Evolutionary conservation across 2,888 invertebrate species (phyloP), one percentile per base, ranked within the genome.

Genomic region (Eupithecia tripunctaria): DNA sequence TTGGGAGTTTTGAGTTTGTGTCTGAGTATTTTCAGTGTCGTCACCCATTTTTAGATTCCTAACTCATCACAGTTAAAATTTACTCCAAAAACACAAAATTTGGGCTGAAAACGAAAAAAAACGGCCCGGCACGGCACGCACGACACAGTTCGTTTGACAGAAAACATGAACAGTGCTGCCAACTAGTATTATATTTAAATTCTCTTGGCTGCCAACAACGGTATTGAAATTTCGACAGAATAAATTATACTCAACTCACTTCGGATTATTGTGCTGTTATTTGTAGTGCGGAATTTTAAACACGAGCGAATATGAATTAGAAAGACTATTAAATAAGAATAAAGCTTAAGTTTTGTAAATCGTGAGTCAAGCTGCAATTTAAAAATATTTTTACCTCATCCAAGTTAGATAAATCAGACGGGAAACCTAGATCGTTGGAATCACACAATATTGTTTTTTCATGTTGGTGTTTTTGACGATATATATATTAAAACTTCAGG

Each of bases 1-100:
- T 81, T 93, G 91, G 0, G 94, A 94, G 72, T 89, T 91, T 80
- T 94, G 94, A 0, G 94, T 93, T 82, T 95, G 95, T 0, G 94
- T 95, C 81, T 95, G 94, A 0, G 93, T 94, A 76, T 88, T 85
- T 71, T 86, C 88, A 67, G 81, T 88, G 18, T 89, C 89, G 70
- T 93, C 92, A 36, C 84, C 88, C 94, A 94, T 94, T 73, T 29
- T 86, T 36, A 36, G 12, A 29, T 36, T 29, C 56, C n/a, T 65
- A 74, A 38, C 38, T 60, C 70, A 72, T 69, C 18, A 69, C 70
- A 74, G 29, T 63, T 36, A 56, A 21, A 29, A 15, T 68, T 60
- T 43, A 41, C 27, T 32, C 32, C 27, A 1, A 63, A 63, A 60
- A 60, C 29, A 29, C 25, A 56, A 29, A 60, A 15, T 60, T 60